Conservation (phyloP, 2,797 vertebrate genomes). For the Anguilla megastoma region DNA sequence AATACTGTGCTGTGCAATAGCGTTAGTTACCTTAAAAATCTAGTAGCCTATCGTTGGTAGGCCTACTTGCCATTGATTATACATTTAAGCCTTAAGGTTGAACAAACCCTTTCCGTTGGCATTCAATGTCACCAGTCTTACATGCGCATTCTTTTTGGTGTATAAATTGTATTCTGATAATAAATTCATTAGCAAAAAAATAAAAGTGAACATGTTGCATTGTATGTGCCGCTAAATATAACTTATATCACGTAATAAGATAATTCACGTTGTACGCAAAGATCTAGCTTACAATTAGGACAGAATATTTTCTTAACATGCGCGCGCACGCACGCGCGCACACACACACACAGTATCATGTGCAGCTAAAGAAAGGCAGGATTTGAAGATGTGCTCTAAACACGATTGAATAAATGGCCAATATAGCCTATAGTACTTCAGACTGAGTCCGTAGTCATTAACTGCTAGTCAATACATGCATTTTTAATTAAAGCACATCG, state of each 20-base stretch:
- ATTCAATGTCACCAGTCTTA: not conserved
- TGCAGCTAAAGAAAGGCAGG: not conserved
- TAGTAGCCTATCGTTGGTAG: not conserved
- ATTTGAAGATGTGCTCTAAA: not conserved
- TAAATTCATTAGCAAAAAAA: not conserved
- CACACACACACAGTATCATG: not conserved
- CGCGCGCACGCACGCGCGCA: not conserved
- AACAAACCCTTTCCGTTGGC: not conserved
- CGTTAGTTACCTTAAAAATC: not conserved
- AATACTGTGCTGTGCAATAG: not conserved
- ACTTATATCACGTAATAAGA: not conserved
- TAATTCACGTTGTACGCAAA: not conserved
- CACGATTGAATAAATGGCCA: not conserved
- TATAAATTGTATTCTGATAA: not conserved
- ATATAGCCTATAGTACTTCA: not conserved
- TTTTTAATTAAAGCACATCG: not conserved
- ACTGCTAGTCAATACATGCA: conserved; percentile 32
- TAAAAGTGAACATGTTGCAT: not conserved
- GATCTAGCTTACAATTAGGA: not conserved
- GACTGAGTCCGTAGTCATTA: not conserved
- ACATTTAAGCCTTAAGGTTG: not conserved
- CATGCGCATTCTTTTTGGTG: not conserved
- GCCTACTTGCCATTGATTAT: not conserved
- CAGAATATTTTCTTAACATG: not conserved
- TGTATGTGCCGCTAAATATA: not conserved